phyloP scores from a whole-genome alignment of 2,113 vertebrate genomes.

The Gymnorhina tibicen region DNA sequence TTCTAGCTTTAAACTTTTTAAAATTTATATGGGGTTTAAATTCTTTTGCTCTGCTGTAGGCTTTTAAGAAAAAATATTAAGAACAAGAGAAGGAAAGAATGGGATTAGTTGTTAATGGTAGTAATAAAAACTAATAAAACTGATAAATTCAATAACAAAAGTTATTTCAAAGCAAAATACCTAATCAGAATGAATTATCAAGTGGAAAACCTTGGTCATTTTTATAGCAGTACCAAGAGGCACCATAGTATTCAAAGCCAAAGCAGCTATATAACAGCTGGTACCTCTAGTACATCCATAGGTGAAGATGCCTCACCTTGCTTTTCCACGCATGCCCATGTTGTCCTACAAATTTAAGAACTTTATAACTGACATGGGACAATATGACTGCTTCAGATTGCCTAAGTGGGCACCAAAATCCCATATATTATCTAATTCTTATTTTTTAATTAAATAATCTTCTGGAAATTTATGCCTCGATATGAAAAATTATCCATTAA shows the following conservation, averaged over 20 bases:
- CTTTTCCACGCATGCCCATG: not conserved
- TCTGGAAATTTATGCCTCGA: not conserved
- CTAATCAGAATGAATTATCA: not conserved
- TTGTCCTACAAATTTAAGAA: not conserved
- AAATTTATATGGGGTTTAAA: not conserved
- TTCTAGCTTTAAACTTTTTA: not conserved
- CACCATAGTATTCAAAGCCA: not conserved
- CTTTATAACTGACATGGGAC: not conserved
- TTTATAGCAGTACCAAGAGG: not conserved
- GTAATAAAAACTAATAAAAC: not conserved
- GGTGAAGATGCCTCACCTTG: not conserved
- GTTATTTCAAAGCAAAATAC: not conserved
- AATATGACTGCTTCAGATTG: not conserved
- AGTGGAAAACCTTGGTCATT: not conserved
- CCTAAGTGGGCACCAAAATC: not conserved
- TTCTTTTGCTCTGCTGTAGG: not conserved
- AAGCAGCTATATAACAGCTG: not conserved
- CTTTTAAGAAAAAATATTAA: not conserved
- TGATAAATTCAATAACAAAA: not conserved
- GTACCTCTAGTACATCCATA: not conserved
- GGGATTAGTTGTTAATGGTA: not conserved
- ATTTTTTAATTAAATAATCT: not conserved
- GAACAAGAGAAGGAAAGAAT: not conserved
- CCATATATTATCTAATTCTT: not conserved
- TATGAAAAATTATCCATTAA: not conserved